Percentiles rank a stretch among this genome's conserved stretches.
phyloP scores from a whole-genome alignment of 2,797 vertebrate species.

The Enteromius argenteus region DNA sequence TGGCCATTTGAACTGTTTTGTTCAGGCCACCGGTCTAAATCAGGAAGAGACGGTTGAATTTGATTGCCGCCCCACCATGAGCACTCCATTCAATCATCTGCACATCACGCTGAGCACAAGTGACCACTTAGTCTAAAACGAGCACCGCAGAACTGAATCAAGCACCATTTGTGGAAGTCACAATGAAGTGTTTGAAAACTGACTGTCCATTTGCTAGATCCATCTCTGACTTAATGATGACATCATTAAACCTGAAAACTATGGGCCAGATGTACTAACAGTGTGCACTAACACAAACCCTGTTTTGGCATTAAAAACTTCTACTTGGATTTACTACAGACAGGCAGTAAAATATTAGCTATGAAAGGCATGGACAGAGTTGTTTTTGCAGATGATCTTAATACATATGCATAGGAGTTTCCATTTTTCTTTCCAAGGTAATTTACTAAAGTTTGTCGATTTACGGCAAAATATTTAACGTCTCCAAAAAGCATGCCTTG shows the following conservation, averaged over 20 bases:
- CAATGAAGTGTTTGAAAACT: background rate
- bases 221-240: background rate
- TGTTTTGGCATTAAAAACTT: background rate
- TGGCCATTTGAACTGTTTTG: background rate
- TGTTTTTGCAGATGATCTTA: background rate
- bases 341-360: background rate
- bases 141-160: conserved; percentile 29
- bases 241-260: background rate
- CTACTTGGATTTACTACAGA: background rate
- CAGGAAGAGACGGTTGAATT: background rate
- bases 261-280: background rate
- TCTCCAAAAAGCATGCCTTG: background rate
- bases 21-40: background rate
- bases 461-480: background rate
- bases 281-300: background rate
- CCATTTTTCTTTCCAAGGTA: background rate
- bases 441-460: background rate
- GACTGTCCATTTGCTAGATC: conserved; percentile 6
- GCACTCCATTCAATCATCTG: conserved; percentile 19
- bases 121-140: conserved; percentile 25
- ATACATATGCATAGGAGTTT: background rate
- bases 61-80: conserved; percentile 16
- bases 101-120: conserved; percentile 24
- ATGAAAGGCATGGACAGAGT: background rate
- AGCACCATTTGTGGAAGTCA: background rate